Percentiles rank a stretch among this genome's conserved stretches.
phyloP scores from a whole-genome alignment of 2,888 invertebrate genomes.

The Nomada ferruginata region DNA sequence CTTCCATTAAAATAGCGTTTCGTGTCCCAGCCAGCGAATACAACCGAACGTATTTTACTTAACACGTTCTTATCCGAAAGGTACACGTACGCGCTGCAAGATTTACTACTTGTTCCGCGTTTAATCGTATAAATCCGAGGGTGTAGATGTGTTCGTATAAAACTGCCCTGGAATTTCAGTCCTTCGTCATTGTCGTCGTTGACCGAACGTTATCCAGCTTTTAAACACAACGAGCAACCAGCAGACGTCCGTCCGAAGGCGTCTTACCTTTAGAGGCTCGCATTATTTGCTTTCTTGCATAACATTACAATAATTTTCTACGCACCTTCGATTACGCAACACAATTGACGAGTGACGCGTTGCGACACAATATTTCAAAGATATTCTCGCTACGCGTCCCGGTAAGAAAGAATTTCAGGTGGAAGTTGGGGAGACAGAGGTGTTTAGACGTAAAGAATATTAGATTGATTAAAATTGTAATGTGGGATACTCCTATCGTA shows the following conservation, averaged over 20 bases:
- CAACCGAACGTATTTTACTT: slow-evolving; percentile 26
- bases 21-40: not conserved
- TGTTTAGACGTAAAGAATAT: too few relatives aligned
- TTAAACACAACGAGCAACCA: not conserved
- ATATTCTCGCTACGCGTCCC: not conserved
- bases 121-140: slow-evolving; percentile 47
- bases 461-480: too few relatives aligned
- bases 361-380: slow-evolving; percentile 24
- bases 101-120: slow-evolving; percentile 47
- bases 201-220: slow-evolving; percentile 2
- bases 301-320: slow-evolving; percentile 57
- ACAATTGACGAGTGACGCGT: slow-evolving; percentile 13
- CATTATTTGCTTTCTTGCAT: slow-evolving; percentile 52
- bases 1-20: slow-evolving; percentile 18
- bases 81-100: slow-evolving; percentile 43
- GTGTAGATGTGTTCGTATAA: slow-evolving; percentile 36
- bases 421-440: not conserved
- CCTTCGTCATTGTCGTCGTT: not conserved
- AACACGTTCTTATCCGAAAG: slow-evolving; percentile 35
- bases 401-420: not conserved
- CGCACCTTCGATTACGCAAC: slow-evolving; percentile 44
- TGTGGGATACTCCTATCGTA: too few relatives aligned
- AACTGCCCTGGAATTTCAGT: slow-evolving; percentile 42
- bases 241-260: not conserved
- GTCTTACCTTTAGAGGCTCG: slow-evolving; percentile 19